Percentiles rank a stretch among this genome's conserved stretches.
Conservation (phyloP, 35 echinoderm and acorn worm genomes). For the Ophiothrix spiculata region DNA sequence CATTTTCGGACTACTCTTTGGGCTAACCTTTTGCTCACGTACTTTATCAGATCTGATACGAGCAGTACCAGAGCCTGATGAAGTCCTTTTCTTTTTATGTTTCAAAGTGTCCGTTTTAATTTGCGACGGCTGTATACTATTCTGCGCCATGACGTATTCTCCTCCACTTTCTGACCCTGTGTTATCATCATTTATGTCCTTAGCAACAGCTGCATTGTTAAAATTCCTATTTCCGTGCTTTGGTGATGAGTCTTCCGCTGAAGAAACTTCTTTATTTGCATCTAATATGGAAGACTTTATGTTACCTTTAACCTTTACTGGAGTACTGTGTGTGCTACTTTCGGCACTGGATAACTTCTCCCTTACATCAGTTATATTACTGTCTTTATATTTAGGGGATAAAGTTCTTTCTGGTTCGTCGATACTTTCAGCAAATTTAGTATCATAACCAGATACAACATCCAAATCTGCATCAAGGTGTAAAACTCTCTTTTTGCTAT, state of each 20-base stretch:
- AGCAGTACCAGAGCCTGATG: constrained; percentile 21
- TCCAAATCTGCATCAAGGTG: constrained; percentile 1
- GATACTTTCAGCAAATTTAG: no score
- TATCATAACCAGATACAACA: background rate
- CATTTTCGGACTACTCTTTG: constrained; percentile 23
- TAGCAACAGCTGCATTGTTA: background rate
- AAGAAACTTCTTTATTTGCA: background rate
- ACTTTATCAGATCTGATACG: constrained; percentile 22
- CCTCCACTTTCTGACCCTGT: constrained; percentile 24
- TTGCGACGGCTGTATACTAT: constrained; percentile 30
- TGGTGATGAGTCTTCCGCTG: background rate
- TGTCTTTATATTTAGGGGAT: background rate
- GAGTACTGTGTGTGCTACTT: background rate
- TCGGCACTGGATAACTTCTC: background rate
- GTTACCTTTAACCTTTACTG: background rate
- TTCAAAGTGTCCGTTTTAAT: constrained; percentile 52
- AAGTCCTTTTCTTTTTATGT: constrained; percentile 16
- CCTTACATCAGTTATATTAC: background rate
- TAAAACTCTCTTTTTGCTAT: background rate
- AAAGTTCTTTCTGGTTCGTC: background rate
- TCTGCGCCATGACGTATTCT: constrained; percentile 37
- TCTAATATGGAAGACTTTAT: background rate
- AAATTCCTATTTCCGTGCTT: constrained; percentile 3
- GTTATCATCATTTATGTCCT: background rate
- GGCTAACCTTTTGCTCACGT: constrained; percentile 8